phyloP scores from a whole-genome alignment of 2,888 invertebrate species.

The Cantharis nigra region DNA sequence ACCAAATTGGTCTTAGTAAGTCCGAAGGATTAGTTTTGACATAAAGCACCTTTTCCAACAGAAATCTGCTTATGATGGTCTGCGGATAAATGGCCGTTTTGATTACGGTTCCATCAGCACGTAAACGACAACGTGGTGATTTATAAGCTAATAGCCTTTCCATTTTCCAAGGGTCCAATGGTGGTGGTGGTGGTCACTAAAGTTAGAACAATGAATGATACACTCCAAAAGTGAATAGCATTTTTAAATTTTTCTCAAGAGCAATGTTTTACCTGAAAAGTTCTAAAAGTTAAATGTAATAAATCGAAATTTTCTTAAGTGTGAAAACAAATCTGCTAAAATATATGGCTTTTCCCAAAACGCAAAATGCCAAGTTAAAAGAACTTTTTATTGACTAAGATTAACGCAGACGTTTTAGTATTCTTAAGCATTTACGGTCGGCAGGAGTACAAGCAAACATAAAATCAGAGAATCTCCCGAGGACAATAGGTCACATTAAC shows the following conservation, averaged over 20 bases:
- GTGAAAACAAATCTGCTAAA: constrained; percentile 7
- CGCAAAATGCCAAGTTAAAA: neutral
- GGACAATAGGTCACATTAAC: constrained; percentile 27
- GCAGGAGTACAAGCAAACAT: constrained; percentile 13
- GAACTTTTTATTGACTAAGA: constrained; percentile 13
- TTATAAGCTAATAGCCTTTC: neutral
- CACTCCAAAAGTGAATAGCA: neutral
- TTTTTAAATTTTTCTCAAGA: neutral
- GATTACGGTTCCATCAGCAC: neutral
- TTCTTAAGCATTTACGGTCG: constrained; percentile 15
- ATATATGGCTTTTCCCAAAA: constrained; percentile 1
- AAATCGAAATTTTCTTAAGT: neutral
- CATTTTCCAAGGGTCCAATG: neutral
- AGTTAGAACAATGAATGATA: neutral
- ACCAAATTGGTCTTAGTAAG: neutral
- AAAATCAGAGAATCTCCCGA: constrained; percentile 17
- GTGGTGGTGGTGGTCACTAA: neutral
- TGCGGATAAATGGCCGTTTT: neutral
- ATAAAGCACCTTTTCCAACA: neutral
- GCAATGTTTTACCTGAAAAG: neutral
- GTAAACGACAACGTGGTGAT: neutral
- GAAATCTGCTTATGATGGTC: neutral
- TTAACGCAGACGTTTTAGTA: constrained; percentile 9
- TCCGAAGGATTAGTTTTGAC: neutral
- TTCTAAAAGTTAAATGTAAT: neutral